Conservation (phyloP, 2,888 invertebrate species). For the Monochamus alternatus region DNA sequence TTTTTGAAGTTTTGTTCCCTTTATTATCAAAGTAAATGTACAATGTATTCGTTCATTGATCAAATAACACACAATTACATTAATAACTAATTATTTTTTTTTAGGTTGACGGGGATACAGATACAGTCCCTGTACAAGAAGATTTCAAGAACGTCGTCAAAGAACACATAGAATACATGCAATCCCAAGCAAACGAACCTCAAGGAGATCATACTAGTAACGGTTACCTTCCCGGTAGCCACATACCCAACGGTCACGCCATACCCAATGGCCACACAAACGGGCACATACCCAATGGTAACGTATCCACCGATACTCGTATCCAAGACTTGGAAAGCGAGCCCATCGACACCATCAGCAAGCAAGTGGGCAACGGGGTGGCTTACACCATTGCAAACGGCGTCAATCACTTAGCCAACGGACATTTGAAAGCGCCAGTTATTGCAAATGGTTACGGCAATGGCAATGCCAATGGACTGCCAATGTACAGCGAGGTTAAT, state of each 20-base stretch:
- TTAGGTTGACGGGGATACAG: conserved; percentile 91
- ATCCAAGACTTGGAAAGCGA: conserved; percentile 63
- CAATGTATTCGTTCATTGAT: too few relatives aligned
- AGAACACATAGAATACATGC: conserved; percentile 79
- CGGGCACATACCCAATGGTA: conserved; percentile 57
- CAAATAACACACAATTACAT: too few relatives aligned
- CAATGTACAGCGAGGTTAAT: conserved; percentile 62
- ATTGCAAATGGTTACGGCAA: conserved; percentile 52
- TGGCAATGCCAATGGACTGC: conserved; percentile 36
- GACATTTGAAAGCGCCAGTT: conserved; percentile 56
- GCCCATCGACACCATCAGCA: conserved; percentile 67
- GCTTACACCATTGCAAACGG: conserved; percentile 68
- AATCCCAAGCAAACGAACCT: conserved; percentile 55
- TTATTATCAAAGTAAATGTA: too few relatives aligned
- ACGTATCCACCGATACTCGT: conserved; percentile 53
- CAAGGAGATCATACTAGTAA: conserved; percentile 37
- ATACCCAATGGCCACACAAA: conserved; percentile 58
- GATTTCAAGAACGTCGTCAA: conserved; percentile 83
- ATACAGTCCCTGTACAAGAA: conserved; percentile 82
- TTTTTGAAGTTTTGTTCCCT: too few relatives aligned
- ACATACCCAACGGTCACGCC: conserved; percentile 49
- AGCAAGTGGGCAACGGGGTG: conserved; percentile 62
- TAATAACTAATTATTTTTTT: conserved; percentile 19
- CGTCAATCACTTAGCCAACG: conserved; percentile 70
- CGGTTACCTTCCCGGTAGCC: conserved; percentile 55